phyloP scores from a whole-genome alignment of 1,140 invertebrate genomes.

The Zaprionus capensis region DNA sequence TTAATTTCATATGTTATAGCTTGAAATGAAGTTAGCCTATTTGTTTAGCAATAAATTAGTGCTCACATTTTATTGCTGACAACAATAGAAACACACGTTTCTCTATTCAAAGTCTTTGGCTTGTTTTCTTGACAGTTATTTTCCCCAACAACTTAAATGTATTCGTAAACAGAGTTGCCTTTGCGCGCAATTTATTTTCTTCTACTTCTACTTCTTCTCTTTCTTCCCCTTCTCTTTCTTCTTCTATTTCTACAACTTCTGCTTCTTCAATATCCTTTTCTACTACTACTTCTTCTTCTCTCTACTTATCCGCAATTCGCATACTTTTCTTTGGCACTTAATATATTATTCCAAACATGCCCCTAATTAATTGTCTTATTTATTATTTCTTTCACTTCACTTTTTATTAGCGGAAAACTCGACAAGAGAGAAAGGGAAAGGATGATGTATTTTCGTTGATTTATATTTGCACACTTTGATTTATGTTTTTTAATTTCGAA shows the following conservation, averaged over 20 bases:
- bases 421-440: slow-evolving; percentile 9
- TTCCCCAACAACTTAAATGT: not conserved
- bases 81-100: no score
- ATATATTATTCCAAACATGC: slow-evolving; percentile 39
- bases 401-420: slow-evolving; percentile 14
- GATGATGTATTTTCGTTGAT: slow-evolving; percentile 60
- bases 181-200: not conserved
- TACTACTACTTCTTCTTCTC: not conserved
- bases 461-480: slow-evolving; percentile 69
- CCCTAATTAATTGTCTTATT: slow-evolving; percentile 54
- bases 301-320: not conserved
- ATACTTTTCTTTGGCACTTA: slow-evolving; percentile 11
- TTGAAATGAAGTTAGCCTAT: no score
- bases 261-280: not conserved
- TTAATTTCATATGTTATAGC: no score
- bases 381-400: slow-evolving; percentile 43
- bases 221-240: not conserved
- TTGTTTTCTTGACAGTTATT: not conserved
- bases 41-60: no score
- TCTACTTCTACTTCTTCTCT: not conserved
- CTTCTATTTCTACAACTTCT: not conserved
- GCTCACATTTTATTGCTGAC: no score
- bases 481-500: slow-evolving; percentile 73
- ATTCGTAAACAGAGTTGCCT: not conserved
- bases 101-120: not conserved